phyloP scores from a whole-genome alignment of 2,797 vertebrate genomes.

The Alfaro cultratus region DNA sequence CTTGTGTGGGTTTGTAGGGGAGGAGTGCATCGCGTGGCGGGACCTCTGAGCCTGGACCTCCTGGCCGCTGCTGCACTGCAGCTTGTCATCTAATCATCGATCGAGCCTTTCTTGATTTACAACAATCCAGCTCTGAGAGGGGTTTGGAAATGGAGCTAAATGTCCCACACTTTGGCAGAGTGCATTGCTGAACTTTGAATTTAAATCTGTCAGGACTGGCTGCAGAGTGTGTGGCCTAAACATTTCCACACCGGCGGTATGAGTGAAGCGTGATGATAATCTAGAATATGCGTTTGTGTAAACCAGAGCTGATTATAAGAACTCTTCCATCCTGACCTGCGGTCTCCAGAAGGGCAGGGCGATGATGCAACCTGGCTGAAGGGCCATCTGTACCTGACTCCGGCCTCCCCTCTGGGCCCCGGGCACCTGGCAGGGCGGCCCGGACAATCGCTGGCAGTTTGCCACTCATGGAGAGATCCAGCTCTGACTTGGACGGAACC shows the following conservation, averaged over 20 bases:
- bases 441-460: conserved; percentile 41
- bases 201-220: conserved; percentile 50
- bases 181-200: conserved; percentile 28
- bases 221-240: background rate
- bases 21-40: conserved; percentile 27
- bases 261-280: background rate
- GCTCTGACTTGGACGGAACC: conserved; percentile 66
- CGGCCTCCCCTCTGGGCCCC: conserved; percentile 47
- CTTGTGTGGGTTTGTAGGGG: conserved; percentile 52
- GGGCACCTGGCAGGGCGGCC: conserved; percentile 73
- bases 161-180: background rate
- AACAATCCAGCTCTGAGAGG: conserved; percentile 58
- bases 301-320: conserved; percentile 4
- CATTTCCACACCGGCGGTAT: background rate
- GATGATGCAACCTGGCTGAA: conserved; percentile 57
- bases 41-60: conserved; percentile 44
- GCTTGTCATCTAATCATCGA: conserved; percentile 48
- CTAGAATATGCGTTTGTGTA: background rate
- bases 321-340: conserved; percentile 24
- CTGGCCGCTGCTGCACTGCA: conserved; percentile 47
- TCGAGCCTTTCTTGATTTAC: conserved; percentile 69
- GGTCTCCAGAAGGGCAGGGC: conserved; percentile 47
- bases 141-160: conserved; percentile 20
- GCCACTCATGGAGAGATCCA: conserved; percentile 63
- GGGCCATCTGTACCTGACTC: conserved; percentile 62